Percentiles rank a stretch among this genome's conserved stretches.
Conservation (phyloP, 2,797 vertebrate species). For the Myotis pilosus region DNA sequence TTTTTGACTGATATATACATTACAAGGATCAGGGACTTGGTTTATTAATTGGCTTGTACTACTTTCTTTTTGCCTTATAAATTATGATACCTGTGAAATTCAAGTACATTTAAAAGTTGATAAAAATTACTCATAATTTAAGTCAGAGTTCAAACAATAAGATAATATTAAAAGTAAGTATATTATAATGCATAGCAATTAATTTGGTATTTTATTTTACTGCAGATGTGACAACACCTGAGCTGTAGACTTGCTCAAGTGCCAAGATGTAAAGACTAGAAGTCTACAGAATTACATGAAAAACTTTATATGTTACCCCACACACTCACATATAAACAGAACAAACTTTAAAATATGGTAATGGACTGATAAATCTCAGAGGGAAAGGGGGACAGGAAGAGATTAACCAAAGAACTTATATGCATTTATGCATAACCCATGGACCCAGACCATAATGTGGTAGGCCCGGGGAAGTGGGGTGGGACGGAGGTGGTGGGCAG, state of each 20-base stretch:
- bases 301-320: neutral
- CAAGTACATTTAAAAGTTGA: constrained; percentile 32
- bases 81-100: constrained; percentile 34
- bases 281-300: neutral
- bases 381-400: neutral
- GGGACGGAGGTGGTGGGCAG: too few relatives aligned
- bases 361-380: neutral
- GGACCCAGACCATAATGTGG: neutral
- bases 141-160: constrained; percentile 23
- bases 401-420: neutral
- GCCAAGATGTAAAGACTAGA: neutral
- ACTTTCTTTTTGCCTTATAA: neutral
- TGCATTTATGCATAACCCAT: neutral
- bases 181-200: neutral
- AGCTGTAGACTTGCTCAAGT: neutral
- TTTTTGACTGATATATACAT: neutral
- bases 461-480: neutral
- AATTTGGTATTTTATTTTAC: neutral
- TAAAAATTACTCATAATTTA: constrained; percentile 48
- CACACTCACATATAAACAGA: neutral
- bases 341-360: neutral
- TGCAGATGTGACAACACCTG: neutral
- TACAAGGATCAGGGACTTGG: neutral
- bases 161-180: constrained; percentile 24
- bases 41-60: neutral